Base-by-base conservation (phyloP, 2,797 vertebrate genomes). In the Fistularia commersonii region DNA sequence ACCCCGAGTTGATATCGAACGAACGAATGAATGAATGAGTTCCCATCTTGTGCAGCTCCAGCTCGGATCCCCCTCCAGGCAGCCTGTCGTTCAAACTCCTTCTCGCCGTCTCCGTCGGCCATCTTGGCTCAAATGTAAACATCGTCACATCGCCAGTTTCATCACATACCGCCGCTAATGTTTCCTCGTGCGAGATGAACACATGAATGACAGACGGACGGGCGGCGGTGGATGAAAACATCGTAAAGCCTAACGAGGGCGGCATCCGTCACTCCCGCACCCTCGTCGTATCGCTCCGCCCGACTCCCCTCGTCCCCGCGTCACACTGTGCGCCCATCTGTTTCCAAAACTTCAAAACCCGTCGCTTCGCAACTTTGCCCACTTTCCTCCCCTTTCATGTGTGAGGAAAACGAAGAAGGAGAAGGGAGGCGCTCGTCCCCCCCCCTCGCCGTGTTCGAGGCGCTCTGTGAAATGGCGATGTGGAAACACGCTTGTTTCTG, bases 241-340 rank as follows among this genome's bases (percentile, higher is more conserved):
- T 38, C 36, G 32, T 39, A 50, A 39, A 23, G 34, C 34, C 34
- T 35, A 15, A 36, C 40, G 14, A 43, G 44, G 51, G 33, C 13
- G 31, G 41, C 13, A 9, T 11, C 51, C 14, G 15, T 36, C 41
- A 32, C 64, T 51, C 49, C 61, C 14, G 14, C 54, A 31, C 40
- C 40, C 47, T 51, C 43, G 0, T 52, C 54, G 44, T 52, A 45
- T 67, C 59, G 46, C 74, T 76, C 64, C 67, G 51, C 66, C 57
- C 41, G 35, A 32, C 65, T 8, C 65, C 56, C 38, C 62, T 54
- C 35, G 45, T 61, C 60, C 33, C 46, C 39, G 3, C 49, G 61
- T 71, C 85, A 83, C 78, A 82, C 86, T 87, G 84, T 73, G 82
- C 74, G 45, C 57, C 82, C 83, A 86, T 86, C 86, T 86, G 82